Evolutionary conservation across 2,888 invertebrate genomes (phyloP).

Genomic region (Lomographa bimaculata): DNA sequence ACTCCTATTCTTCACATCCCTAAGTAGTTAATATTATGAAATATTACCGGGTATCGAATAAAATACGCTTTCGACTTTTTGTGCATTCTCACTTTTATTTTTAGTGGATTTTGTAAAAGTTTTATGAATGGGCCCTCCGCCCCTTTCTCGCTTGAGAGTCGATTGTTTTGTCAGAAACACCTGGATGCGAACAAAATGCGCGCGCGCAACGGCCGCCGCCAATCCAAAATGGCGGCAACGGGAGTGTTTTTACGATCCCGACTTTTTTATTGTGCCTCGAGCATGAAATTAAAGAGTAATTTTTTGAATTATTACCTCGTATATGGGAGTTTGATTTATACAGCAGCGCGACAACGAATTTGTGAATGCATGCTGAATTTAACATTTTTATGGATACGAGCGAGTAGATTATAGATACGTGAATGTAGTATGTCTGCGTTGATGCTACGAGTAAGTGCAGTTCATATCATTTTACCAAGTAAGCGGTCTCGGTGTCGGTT

Average conservation of each 20-base stretch:
- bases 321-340: slow-evolving; percentile 28
- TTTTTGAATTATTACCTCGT: slow-evolving; percentile 31
- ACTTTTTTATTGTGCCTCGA: slow-evolving; percentile 37
- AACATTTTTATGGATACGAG: not conserved
- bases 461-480: no score
- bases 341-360: slow-evolving; percentile 9
- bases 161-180: slow-evolving; percentile 83
- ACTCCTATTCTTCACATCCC: slow-evolving; percentile 72
- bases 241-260: slow-evolving; percentile 40
- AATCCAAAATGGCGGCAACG: slow-evolving; percentile 61
- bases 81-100: slow-evolving; percentile 63
- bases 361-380: slow-evolving; percentile 2
- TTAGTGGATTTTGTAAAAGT: slow-evolving; percentile 67
- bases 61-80: slow-evolving; percentile 42
- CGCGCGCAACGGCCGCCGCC: slow-evolving; percentile 62
- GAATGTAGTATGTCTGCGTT: no score
- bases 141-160: slow-evolving; percentile 69
- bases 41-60: slow-evolving; percentile 68
- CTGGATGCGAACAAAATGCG: slow-evolving; percentile 76
- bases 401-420: no score
- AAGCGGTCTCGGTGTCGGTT: no score
- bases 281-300: slow-evolving; percentile 37
- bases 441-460: no score
- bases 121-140: slow-evolving; percentile 74
- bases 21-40: slow-evolving; percentile 79